Percentiles rank a stretch among this genome's conserved stretches.
phyloP scores from a whole-genome alignment of 2,888 invertebrate species.

The Drosophila greeni region DNA sequence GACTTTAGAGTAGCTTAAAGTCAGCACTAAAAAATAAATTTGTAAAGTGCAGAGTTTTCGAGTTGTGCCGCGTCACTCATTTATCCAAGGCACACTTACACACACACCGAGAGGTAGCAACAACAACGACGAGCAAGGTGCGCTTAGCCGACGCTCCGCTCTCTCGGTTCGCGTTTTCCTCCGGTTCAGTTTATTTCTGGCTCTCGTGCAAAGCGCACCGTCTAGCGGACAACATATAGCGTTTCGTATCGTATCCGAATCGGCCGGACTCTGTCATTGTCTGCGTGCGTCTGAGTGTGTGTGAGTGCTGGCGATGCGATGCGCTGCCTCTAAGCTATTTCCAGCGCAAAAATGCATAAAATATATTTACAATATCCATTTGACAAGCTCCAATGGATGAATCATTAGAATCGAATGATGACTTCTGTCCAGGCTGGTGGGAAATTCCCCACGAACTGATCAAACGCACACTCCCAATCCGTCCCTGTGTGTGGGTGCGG shows the following conservation, averaged over 20 bases:
- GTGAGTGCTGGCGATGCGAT: conserved; percentile 27
- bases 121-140: conserved; percentile 70
- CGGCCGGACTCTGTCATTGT: conserved; percentile 27
- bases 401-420: conserved; percentile 18
- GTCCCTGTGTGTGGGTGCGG: conserved; percentile 18
- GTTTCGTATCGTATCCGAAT: conserved; percentile 42
- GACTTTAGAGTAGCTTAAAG: conserved; percentile 8
- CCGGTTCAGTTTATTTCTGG: conserved; percentile 75
- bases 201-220: conserved; percentile 76
- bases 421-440: not conserved
- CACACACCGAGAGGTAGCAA: conserved; percentile 36
- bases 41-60: conserved; percentile 33
- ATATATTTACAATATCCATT: conserved; percentile 20
- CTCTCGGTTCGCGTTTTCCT: conserved; percentile 45
- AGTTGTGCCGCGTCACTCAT: conserved; percentile 38
- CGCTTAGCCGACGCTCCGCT: conserved; percentile 65
- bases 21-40: not conserved
- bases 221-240: conserved; percentile 58
- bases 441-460: conserved; percentile 12
- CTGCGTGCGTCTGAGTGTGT: conserved; percentile 38
- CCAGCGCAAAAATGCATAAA: conserved; percentile 33
- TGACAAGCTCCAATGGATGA: conserved; percentile 34
- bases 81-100: conserved; percentile 40
- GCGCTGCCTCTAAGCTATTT: conserved; percentile 27
- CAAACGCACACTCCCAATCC: conserved; percentile 1